Percentiles rank a stretch among this genome's conserved stretches.
Evolutionary conservation across 2,113 vertebrate species (phyloP).

Genomic region (Chamaea fasciata): DNA sequence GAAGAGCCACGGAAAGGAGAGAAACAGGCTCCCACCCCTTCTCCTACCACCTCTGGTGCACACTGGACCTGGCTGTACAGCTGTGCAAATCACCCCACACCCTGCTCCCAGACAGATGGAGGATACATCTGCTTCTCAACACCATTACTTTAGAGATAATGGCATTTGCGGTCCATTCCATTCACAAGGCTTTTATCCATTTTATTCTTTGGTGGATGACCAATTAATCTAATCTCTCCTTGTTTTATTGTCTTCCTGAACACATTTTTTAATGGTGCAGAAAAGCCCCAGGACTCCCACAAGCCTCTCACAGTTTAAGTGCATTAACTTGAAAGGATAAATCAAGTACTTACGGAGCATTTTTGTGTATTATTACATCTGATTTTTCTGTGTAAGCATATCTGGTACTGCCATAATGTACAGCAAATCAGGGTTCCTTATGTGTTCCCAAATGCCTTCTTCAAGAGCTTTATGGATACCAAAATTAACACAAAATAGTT

Average conservation of each 20-base stretch:
- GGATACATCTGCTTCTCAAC: not conserved
- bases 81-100: not conserved
- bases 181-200: not conserved
- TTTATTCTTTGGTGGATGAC: not conserved
- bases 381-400: slow-evolving; percentile 6
- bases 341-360: not conserved
- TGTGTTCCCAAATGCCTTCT: not conserved
- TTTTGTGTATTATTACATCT: slow-evolving; percentile 7
- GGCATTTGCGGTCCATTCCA: not conserved
- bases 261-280: not conserved
- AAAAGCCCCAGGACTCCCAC: slow-evolving; percentile 12
- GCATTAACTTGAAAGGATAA: slow-evolving; percentile 19
- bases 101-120: not conserved
- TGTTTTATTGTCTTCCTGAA: not conserved
- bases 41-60: not conserved
- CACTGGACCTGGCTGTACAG: not conserved
- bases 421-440: not conserved
- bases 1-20: not conserved
- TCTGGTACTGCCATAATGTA: not conserved
- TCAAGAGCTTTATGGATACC: not conserved
- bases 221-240: slow-evolving; percentile 16
- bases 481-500: not conserved
- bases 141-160: not conserved
- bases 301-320: slow-evolving; percentile 13
- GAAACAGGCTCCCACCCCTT: not conserved